Base-by-base conservation (phyloP, 1,140 invertebrate genomes). In the Drosophila lacteicornis region DNA sequence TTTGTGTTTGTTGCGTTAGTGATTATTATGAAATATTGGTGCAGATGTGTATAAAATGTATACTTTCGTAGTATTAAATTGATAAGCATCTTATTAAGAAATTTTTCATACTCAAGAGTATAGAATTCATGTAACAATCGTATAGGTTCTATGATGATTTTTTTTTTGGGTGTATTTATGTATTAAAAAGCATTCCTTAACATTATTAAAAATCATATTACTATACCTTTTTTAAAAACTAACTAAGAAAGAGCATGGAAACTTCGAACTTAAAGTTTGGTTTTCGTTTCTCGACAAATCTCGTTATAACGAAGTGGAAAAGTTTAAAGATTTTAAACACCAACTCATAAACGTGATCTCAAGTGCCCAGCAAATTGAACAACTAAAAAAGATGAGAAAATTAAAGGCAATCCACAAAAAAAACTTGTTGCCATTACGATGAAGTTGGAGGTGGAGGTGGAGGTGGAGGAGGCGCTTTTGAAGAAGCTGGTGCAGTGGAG, bases 371-470 rank as follows among this genome's bases (percentile, higher is more conserved):
- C 33, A 53, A 74, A 71, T 71, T 71, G 19, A 58, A 71, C 19
- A 71, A 59, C 67, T 71, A 77, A 53, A 70, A 50, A 69, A 75
- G 15, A 69, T 60, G 53, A 19, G 40, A 66, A 78, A 63, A 56
- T 40, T 69, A 75, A 56, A 69, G 19, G 55, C 40, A 47, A 59
- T 22, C 33, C 27, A 9, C 50, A 59, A 25, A 45, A 53, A 74
- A 65, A 70, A 80, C 79, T 80, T 75, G 79, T 80, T 80, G 78
- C 76, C 46, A 60, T 63, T 80, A 68, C 46, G 42, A 53, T 46
- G 75, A 53, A 63, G 73, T 53, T 40, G 30, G 59, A 22, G 46
- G 12, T 51, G 50, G 25, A 22, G 46, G 12, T 51, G 50, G 25
- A 43, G 51, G 47, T 11, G 50, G 36, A 25, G 59, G 46, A 57